phyloP scores from a whole-genome alignment of 1,140 invertebrate genomes.

The Neelides sp. region DNA sequence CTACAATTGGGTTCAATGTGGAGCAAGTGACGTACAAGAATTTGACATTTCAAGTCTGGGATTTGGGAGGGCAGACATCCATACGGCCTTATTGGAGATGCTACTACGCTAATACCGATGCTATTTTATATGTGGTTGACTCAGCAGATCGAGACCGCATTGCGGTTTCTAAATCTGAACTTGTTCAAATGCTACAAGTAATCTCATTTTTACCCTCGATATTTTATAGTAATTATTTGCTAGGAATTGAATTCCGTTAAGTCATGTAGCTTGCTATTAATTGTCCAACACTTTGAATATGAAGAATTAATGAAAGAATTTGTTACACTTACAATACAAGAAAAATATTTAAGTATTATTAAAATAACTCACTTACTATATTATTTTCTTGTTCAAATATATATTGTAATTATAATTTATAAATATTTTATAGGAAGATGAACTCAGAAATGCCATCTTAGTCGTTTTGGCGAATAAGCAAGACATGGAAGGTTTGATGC shows the following conservation, averaged over 20 bases:
- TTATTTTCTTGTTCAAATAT: too few relatives aligned
- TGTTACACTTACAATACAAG: too few relatives aligned
- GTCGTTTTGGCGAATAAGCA: slow-evolving; percentile 99
- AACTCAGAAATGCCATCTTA: slow-evolving; percentile 84
- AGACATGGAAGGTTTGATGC: slow-evolving; percentile 72
- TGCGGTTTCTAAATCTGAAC: slow-evolving; percentile 96
- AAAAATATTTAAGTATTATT: too few relatives aligned
- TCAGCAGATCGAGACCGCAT: slow-evolving; percentile 96
- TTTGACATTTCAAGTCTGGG: slow-evolving; percentile 95
- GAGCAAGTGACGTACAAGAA: slow-evolving; percentile 95
- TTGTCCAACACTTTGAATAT: too few relatives aligned
- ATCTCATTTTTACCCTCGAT: too few relatives aligned
- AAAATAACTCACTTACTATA: too few relatives aligned
- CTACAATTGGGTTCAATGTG: slow-evolving; percentile 96
- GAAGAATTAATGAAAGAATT: too few relatives aligned
- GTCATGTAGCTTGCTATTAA: too few relatives aligned
- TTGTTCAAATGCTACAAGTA: slow-evolving; percentile 91
- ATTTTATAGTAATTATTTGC: background rate
- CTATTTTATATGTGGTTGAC: slow-evolving; percentile 99
- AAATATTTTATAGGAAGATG: slow-evolving; percentile 65
- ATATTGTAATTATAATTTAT: background rate
- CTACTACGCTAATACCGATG: slow-evolving; percentile 99
- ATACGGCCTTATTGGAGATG: slow-evolving; percentile 98
- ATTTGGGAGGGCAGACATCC: slow-evolving; percentile 95
- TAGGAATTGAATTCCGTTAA: too few relatives aligned